Conservation (phyloP, 2,797 vertebrate genomes). For the Microcaecilia unicolor region DNA sequence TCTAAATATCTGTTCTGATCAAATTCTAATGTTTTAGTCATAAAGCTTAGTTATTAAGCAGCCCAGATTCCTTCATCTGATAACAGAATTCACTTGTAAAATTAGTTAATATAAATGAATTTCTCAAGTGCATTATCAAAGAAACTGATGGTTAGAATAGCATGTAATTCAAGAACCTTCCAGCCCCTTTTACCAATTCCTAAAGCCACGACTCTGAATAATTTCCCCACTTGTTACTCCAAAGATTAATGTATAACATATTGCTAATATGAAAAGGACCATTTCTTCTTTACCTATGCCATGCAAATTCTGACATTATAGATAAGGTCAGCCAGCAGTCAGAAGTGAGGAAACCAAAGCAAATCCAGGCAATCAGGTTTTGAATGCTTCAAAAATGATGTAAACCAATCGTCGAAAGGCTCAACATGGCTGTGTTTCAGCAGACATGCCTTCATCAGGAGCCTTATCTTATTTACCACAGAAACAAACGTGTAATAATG, state of each 20-base stretch:
- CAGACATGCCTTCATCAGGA: too few relatives aligned
- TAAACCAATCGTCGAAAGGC: too few relatives aligned
- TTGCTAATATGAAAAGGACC: neutral
- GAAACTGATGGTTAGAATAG: neutral
- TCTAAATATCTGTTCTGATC: neutral
- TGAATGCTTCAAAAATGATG: too few relatives aligned
- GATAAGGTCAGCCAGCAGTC: too few relatives aligned
- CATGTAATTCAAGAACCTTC: neutral
- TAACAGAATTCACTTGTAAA: neutral
- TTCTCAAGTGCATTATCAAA: constrained; percentile 2
- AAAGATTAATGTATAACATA: neutral
- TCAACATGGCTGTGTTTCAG: too few relatives aligned
- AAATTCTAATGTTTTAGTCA: constrained; percentile 8
- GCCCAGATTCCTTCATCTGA: neutral
- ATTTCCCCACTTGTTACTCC: neutral
- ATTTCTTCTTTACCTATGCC: neutral
- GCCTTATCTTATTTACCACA: too few relatives aligned
- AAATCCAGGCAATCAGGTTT: too few relatives aligned
- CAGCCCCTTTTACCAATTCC: neutral
- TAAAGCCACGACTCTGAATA: neutral
- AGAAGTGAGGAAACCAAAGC: too few relatives aligned
- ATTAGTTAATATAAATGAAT: neutral
- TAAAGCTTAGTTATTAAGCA: neutral
- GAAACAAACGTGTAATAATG: too few relatives aligned
- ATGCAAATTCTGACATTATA: neutral